Evolutionary conservation across 2,888 invertebrate species (phyloP).

Genomic region (Drosophila ezoana): DNA sequence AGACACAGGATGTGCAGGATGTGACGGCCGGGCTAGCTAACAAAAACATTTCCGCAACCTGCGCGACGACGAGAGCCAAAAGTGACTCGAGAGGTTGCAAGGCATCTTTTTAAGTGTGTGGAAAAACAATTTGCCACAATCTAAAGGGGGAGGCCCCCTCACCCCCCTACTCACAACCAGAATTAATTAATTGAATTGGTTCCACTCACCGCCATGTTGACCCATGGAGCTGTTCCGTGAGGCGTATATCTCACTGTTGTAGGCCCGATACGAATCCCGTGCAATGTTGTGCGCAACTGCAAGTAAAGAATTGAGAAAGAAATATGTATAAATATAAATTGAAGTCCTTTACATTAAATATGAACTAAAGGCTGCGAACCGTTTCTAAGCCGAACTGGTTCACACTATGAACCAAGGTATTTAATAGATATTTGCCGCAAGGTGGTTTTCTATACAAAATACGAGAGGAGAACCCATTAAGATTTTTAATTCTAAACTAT

Average conservation of each 20-base stretch:
- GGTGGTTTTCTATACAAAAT: too few relatives aligned
- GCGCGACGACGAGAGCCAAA: not conserved
- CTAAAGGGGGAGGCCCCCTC: not conserved
- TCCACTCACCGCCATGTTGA: constrained; percentile 62
- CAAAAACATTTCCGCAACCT: constrained; percentile 54
- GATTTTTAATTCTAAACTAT: too few relatives aligned
- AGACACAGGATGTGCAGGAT: constrained; percentile 2
- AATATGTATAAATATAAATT: not conserved
- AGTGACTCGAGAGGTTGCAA: constrained; percentile 30
- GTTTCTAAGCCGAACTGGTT: too few relatives aligned
- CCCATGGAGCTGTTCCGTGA: constrained; percentile 41
- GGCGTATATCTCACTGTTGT: constrained; percentile 51
- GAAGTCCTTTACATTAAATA: not conserved
- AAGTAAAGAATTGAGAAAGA: constrained; percentile 12
- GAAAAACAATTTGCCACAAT: constrained; percentile 49
- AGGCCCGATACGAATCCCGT: constrained; percentile 57
- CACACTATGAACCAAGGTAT: too few relatives aligned
- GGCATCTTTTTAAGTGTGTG: constrained; percentile 37
- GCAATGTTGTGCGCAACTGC: constrained; percentile 62
- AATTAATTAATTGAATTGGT: constrained; percentile 40
- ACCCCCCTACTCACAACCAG: not conserved
- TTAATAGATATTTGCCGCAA: too few relatives aligned
- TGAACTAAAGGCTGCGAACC: too few relatives aligned
- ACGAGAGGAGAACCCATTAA: too few relatives aligned
- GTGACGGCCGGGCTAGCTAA: constrained; percentile 19